phyloP scores from a whole-genome alignment of 2,113 vertebrate species.

The Halichoeres trimaculatus region DNA sequence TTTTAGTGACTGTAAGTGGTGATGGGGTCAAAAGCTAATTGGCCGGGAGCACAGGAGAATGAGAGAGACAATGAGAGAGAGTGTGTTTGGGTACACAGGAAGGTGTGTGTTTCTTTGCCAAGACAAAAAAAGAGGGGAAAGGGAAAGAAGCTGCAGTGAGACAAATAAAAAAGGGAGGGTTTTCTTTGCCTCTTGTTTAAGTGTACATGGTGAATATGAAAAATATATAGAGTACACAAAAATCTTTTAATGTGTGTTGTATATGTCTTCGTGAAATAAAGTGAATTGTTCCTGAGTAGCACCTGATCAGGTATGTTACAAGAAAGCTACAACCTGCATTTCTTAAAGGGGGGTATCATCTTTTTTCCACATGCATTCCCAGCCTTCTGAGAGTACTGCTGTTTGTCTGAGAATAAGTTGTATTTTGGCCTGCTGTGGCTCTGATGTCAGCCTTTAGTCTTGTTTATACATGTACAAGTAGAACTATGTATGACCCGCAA shows the following conservation, averaged over 20 bases:
- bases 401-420: too few relatives aligned
- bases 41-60: background rate
- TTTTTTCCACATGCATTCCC: background rate
- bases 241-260: background rate
- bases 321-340: background rate
- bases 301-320: background rate
- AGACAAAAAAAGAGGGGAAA: background rate
- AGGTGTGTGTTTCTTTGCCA: background rate
- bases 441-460: too few relatives aligned
- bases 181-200: background rate
- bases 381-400: too few relatives aligned
- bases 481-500: too few relatives aligned
- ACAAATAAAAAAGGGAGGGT: background rate
- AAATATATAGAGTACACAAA: background rate
- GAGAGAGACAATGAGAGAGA: too few relatives aligned
- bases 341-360: background rate
- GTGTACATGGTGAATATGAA: background rate
- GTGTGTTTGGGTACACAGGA: background rate
- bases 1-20: conserved; percentile 11
- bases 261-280: background rate
- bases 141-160: background rate
- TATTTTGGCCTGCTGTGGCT: too few relatives aligned
- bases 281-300: background rate
- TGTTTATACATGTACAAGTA: background rate
- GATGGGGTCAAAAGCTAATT: conserved; percentile 23